Evolutionary conservation across 2,888 invertebrate species (phyloP).

Genomic region (Syrista parreyssii): DNA sequence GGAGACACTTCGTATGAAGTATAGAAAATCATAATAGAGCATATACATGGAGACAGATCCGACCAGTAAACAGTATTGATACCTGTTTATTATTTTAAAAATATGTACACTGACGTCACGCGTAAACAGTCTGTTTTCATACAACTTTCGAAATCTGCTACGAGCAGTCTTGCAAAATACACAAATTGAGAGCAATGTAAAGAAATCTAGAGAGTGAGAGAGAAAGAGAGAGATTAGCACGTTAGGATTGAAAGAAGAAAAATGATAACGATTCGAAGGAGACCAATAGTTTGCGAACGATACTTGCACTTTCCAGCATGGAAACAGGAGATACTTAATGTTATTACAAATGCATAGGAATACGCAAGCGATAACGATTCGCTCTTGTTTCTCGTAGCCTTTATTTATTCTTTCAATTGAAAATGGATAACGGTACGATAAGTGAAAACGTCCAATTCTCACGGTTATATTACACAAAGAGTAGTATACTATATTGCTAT

Average conservation of each 20-base stretch:
- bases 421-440: too few species aligned
- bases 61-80: background rate
- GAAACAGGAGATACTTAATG: background rate
- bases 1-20: background rate
- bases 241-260: background rate
- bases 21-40: background rate
- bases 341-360: too few species aligned
- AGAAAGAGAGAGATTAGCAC: background rate
- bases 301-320: background rate
- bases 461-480: too few species aligned
- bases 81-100: background rate
- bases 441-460: too few species aligned
- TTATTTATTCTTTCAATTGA: too few species aligned
- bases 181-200: background rate
- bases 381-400: too few species aligned
- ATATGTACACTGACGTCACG: background rate
- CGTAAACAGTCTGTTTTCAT: background rate
- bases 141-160: background rate
- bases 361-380: too few species aligned
- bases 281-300: background rate
- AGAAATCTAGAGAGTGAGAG: background rate
- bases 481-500: too few species aligned
- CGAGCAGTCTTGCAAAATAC: background rate
- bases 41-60: background rate
- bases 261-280: background rate